A percentile compares a stretch with the other conserved stretches of the same genome.
phyloP scores from a whole-genome alignment of 1,140 invertebrate species.

The Anastrepha obliqua region DNA sequence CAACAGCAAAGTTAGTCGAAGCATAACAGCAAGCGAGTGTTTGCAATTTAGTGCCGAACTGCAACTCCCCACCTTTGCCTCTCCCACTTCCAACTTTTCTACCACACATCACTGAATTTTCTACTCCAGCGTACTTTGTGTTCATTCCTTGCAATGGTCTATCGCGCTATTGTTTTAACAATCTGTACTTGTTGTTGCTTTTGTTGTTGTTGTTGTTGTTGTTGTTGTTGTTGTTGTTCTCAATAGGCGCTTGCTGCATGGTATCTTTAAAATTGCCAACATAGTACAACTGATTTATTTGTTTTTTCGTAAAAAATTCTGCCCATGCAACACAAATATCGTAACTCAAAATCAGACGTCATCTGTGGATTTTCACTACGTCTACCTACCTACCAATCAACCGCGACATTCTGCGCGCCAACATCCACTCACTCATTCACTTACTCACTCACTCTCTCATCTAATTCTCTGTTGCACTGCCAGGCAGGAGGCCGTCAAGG shows the following conservation, averaged over 20 bases:
- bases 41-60: background rate
- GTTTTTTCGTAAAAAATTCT: constrained; percentile 46
- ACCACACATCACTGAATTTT: constrained; percentile 5
- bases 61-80: background rate
- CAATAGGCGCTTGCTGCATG: background rate
- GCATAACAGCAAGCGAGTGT: background rate
- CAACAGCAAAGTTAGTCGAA: background rate
- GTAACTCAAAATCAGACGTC: constrained; percentile 9
- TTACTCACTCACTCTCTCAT: background rate
- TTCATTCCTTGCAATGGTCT: background rate
- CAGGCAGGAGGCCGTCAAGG: background rate
- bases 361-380: background rate
- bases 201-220: background rate
- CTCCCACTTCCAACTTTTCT: background rate
- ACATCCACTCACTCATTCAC: constrained; percentile 26
- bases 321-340: background rate
- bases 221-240: background rate
- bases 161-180: constrained; percentile 45
- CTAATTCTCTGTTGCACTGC: too few species aligned
- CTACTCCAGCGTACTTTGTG: background rate
- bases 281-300: constrained; percentile 32
- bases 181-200: background rate
- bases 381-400: background rate
- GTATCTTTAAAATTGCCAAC: background rate
- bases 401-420: constrained; percentile 33